A percentile compares a stretch with the other conserved stretches of the same genome.
Evolutionary conservation across 1,140 invertebrate species (phyloP).

Genomic region (Forficula auricularia): DNA sequence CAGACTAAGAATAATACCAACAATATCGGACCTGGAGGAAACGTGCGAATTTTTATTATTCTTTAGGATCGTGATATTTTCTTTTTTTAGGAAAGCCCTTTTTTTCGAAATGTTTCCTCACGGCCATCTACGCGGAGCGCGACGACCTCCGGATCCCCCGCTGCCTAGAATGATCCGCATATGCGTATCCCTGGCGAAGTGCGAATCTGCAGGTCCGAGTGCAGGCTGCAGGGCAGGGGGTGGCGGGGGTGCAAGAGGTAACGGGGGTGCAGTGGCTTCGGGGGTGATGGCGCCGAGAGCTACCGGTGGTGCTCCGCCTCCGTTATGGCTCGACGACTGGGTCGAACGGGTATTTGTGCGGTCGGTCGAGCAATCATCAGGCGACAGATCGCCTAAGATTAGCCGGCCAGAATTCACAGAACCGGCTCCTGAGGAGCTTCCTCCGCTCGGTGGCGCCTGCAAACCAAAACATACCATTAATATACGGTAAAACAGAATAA

Average conservation of each 20-base stretch:
- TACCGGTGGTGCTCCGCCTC: constrained; percentile 10
- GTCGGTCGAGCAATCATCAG: constrained; percentile 2
- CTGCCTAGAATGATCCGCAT: constrained; percentile 76
- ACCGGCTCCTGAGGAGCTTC: not conserved
- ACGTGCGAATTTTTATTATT: too few relatives aligned
- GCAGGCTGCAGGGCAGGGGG: too few relatives aligned
- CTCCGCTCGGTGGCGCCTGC: too few relatives aligned
- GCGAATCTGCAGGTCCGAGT: constrained; percentile 28
- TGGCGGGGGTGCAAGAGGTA: too few relatives aligned
- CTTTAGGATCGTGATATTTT: too few relatives aligned
- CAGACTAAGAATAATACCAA: too few relatives aligned
- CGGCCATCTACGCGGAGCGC: constrained; percentile 20
- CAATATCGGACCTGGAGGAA: too few relatives aligned
- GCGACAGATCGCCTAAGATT: not conserved
- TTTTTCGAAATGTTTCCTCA: too few relatives aligned
- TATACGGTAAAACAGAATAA: too few relatives aligned
- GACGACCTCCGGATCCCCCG: constrained; percentile 28
- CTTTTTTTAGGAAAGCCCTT: too few relatives aligned
- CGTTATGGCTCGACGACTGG: constrained; percentile 13
- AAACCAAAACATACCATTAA: too few relatives aligned
- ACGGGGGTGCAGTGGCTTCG: constrained; percentile 24
- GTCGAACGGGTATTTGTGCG: not conserved
- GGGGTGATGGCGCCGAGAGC: constrained; percentile 23
- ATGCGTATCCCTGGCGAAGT: constrained; percentile 71
- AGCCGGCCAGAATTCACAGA: not conserved